Conservation (phyloP, 2,888 invertebrate genomes). For the Machimus atricapillus region DNA sequence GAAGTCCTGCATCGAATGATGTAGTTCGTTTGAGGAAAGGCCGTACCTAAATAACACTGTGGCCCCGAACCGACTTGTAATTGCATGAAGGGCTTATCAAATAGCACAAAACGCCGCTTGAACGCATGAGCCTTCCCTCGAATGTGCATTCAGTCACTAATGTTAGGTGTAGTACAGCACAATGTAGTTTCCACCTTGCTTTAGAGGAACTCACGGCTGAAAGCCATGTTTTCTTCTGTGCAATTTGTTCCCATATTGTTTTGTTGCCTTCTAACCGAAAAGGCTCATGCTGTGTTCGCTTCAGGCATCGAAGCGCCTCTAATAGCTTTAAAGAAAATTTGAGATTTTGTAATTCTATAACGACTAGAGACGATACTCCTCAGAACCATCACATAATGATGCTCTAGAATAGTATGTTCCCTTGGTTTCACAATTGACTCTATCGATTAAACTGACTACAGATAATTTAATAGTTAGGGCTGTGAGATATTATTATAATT, state of each 20-base stretch:
- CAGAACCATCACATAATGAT: not conserved
- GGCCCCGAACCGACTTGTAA: not conserved
- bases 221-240: not conserved
- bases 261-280: not conserved
- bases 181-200: not conserved
- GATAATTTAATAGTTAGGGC: constrained; percentile 22
- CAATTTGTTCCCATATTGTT: not conserved
- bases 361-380: not conserved
- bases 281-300: not conserved
- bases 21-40: not conserved
- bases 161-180: not conserved
- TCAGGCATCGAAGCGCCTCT: not conserved
- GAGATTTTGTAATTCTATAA: not conserved
- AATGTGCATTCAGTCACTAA: not conserved
- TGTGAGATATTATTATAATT: constrained; percentile 21
- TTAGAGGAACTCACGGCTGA: not conserved
- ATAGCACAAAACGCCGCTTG: not conserved
- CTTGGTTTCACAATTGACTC: constrained; percentile 25
- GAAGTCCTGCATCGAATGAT: constrained; percentile 29
- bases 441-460: constrained; percentile 14
- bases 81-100: not conserved
- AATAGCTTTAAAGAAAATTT: not conserved
- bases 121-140: not conserved
- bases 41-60: not conserved
- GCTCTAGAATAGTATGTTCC: constrained; percentile 8